Conservation (phyloP, 1,140 invertebrate genomes). For the Penaeus vannamei region DNA sequence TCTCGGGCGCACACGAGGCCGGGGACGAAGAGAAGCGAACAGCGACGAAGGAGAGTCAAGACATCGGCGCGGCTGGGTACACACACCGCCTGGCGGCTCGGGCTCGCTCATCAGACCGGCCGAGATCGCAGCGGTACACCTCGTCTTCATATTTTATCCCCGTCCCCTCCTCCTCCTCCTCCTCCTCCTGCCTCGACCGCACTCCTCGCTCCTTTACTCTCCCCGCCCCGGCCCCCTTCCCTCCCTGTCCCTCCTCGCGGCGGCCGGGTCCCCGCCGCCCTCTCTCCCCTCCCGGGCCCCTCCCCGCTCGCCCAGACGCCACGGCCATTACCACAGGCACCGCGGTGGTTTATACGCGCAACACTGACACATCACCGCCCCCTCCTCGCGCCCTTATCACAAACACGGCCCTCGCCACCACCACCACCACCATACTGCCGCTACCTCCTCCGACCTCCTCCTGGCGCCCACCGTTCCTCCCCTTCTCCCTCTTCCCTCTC, state of each 20-base stretch:
- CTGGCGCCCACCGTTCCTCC: no score
- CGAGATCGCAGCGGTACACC: conserved; percentile 59
- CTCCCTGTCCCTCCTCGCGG: background rate
- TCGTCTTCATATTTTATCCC: conserved; percentile 63
- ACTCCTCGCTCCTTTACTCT: background rate
- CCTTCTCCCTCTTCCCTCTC: no score
- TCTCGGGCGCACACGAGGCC: background rate
- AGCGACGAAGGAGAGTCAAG: conserved; percentile 44
- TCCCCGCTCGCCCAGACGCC: background rate
- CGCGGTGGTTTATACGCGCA: conserved; percentile 43
- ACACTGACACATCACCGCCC: conserved; percentile 49
- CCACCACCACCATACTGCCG: background rate
- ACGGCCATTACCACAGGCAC: conserved; percentile 49
- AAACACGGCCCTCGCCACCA: no score
- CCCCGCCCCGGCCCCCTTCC: background rate
- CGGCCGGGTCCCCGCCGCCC: background rate
- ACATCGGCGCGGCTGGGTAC: conserved; percentile 22
- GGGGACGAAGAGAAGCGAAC: conserved; percentile 38
- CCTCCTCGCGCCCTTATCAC: no score
- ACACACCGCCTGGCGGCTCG: background rate
- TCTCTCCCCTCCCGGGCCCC: background rate
- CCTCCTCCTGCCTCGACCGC: background rate
- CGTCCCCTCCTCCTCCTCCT: conserved; percentile 7
- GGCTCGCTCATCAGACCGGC: conserved; percentile 51
- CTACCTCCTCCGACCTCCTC: no score